Conservation (phyloP, 2,113 vertebrate genomes). For the Gnathonemus echidnorhynchus region DNA sequence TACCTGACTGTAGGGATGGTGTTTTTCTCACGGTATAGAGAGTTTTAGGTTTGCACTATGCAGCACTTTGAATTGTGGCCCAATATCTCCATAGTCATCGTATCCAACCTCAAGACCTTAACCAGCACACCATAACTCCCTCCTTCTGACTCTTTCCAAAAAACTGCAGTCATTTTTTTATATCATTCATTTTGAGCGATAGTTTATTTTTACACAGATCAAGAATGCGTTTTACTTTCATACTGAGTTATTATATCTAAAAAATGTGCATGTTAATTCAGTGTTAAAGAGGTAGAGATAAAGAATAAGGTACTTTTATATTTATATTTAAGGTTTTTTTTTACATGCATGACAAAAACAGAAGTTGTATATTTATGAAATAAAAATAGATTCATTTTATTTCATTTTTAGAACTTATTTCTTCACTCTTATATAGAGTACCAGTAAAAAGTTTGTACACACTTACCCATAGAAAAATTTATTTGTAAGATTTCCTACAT, state of each 20-base stretch:
- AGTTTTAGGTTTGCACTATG: background rate
- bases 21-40: background rate
- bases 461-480: no score
- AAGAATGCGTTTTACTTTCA: background rate
- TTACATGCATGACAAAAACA: background rate
- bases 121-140: no score
- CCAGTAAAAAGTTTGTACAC: no score
- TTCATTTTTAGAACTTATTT: no score
- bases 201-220: background rate
- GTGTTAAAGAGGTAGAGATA: background rate
- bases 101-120: background rate
- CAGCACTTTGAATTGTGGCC: background rate
- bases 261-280: background rate
- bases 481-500: no score
- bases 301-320: background rate
- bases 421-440: no score
- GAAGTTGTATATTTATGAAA: background rate
- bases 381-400: background rate
- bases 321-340: background rate
- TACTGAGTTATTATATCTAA: background rate
- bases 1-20: background rate
- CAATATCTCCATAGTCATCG: background rate
- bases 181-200: background rate
- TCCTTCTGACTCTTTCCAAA: no score
- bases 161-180: background rate